Evolutionary conservation across 1,140 invertebrate species (phyloP), one percentile per base, ranked within the genome.

Genomic region (Cepaea nemoralis): DNA sequence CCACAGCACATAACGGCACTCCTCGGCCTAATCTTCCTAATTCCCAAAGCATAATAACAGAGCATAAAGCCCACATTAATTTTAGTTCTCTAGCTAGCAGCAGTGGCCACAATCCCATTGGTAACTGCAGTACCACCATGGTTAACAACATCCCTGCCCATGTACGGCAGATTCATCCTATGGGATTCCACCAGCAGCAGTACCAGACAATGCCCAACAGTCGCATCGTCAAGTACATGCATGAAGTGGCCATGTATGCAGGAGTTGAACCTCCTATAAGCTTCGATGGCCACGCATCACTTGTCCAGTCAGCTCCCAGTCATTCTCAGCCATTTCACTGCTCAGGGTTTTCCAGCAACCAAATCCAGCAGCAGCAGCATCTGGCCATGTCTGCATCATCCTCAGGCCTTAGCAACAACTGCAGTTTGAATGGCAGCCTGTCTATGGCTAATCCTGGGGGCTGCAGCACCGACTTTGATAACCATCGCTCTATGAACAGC

Each of bases 201-300:
- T 77, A 27, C 33, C 69, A 80, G 37, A 37, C 81, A 39, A 33
- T 39, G 24, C 83, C 87, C 8, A 87, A 87, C 80, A 87, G 87
- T 79, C 83, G 88, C n/a, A 89, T 91, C 70, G 78, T 88, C 39
- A 88, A 90, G 42, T 88, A 89, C 66, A 91, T 91, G 89, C 87
- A 91, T 69, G 91, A 91, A 82, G 91, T 91, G n/a, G 89, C 87
- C 50, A 80, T 86, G 84, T 86, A 89, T 83, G 87, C 89, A 82
- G 87, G 87, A 31, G 82, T 88, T n/a, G 86, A 88, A 71, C 73
- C 82, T 55, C 16, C 70, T n/a, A 27, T 35, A n/a, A 69, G 35
- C 22, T 55, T 45, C 27, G 78, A 84, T 40, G 59, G 37, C 24
- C 55, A 73, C 2, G 42, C 77, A 40, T 40, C 82, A 35, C 55